phyloP scores from a whole-genome alignment of 2,113 vertebrate species.

The Etheostoma spectabile region DNA sequence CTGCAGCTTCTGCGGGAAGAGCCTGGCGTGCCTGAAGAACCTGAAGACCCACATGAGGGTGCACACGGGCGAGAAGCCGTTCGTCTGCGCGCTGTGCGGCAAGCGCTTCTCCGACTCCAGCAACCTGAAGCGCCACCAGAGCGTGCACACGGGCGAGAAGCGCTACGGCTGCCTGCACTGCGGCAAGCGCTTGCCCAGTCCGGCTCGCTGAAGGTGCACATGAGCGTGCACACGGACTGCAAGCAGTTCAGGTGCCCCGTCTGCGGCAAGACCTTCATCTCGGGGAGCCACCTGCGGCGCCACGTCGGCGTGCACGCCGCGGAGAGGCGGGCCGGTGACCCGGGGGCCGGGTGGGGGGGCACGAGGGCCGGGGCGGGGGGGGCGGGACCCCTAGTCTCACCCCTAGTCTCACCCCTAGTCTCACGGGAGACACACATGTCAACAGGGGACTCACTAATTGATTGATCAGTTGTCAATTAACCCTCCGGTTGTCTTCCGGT shows the following conservation, averaged over 20 bases:
- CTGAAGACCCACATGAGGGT: conserved; percentile 81
- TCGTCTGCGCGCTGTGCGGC: conserved; percentile 75
- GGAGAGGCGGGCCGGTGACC: conserved; percentile 38
- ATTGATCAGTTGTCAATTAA: no score
- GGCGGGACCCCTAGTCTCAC: no score
- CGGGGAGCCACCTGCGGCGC: conserved; percentile 70
- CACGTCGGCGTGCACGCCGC: conserved; percentile 63
- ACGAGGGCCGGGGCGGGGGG: neutral
- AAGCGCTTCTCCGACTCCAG: conserved; percentile 82
- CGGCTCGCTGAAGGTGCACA: conserved; percentile 79
- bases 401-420: no score
- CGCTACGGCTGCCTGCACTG: conserved; percentile 81
- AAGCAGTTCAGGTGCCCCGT: conserved; percentile 72
- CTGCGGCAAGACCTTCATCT: conserved; percentile 80
- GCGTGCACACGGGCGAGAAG: conserved; percentile 80
- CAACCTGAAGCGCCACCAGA: conserved; percentile 82
- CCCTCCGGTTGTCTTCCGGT: no score
- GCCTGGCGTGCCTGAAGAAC: conserved; percentile 79
- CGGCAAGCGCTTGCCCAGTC: conserved; percentile 83
- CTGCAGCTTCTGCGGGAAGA: conserved; percentile 77
- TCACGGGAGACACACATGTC: no score
- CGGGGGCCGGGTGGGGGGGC: no score
- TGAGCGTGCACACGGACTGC: conserved; percentile 76
- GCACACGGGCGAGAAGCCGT: conserved; percentile 81
- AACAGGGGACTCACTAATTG: no score